A percentile compares a stretch with the other conserved stretches of the same genome.
These are phyloP conservation scores for Chauna torquata DNA, from an alignment of 2,113 vertebrate species.

Conservation along the genomic window DNA sequence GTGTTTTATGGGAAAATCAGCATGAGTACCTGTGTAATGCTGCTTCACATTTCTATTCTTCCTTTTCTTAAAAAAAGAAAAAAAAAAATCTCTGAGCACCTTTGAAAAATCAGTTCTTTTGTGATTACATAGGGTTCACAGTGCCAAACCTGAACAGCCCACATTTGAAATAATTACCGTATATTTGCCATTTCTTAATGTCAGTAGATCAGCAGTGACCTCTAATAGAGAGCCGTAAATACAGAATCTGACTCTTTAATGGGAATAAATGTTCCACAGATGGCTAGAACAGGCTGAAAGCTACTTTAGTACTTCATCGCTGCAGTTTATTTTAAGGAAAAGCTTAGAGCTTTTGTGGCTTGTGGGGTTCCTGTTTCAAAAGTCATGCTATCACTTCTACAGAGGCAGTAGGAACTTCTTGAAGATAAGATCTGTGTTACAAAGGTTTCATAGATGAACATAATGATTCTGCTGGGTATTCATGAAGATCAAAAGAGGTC, in stretches of 20 bases:
- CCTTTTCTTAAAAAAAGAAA: not conserved
- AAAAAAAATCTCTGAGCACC: not conserved
- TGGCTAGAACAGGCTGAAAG: not conserved
- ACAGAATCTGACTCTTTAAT: not conserved
- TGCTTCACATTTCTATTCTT: not conserved
- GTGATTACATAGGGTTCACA: not conserved
- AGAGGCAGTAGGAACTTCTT: not conserved
- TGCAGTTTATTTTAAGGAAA: not conserved
- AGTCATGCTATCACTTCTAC: not conserved
- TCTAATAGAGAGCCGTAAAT: not conserved
- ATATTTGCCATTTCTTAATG: not conserved
- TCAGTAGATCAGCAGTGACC: not conserved
- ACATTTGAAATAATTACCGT: not conserved
- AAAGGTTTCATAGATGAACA: not conserved
- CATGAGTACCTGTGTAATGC: not conserved
- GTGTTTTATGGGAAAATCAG: constrained; percentile 27
- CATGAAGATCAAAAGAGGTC: not conserved
- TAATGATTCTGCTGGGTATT: not conserved
- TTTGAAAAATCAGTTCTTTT: not conserved
- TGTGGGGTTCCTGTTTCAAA: not conserved
- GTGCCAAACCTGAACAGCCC: not conserved
- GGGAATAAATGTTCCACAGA: not conserved
- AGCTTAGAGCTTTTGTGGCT: not conserved
- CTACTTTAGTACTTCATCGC: not conserved
- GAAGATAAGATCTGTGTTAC: not conserved